phyloP scores from a whole-genome alignment of 2,888 invertebrate species.

The Apoda limacodes region DNA sequence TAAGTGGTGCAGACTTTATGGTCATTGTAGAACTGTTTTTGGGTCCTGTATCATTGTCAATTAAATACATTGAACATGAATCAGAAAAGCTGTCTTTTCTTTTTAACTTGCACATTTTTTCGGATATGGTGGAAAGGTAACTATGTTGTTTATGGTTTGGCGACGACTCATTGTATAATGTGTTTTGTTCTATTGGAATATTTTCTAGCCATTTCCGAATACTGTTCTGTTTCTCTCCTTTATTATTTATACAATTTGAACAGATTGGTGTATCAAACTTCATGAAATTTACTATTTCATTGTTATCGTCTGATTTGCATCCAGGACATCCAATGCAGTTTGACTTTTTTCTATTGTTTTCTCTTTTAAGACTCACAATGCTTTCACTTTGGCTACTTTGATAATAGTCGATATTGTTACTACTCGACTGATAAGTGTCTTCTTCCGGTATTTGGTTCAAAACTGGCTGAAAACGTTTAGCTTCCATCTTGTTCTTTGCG shows the following conservation, averaged over 20 bases:
- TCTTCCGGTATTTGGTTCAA: constrained; percentile 87
- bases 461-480: constrained; percentile 83
- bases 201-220: constrained; percentile 83
- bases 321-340: constrained; percentile 76
- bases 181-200: constrained; percentile 64
- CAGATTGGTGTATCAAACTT: constrained; percentile 60
- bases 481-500: constrained; percentile 88
- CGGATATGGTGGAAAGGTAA: constrained; percentile 30
- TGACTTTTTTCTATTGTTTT: constrained; percentile 70
- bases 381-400: constrained; percentile 68
- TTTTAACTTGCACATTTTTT: constrained; percentile 34
- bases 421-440: constrained; percentile 63
- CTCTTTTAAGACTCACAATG: constrained; percentile 69
- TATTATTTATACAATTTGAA: constrained; percentile 61
- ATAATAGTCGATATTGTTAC: constrained; percentile 58
- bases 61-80: constrained; percentile 31
- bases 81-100: constrained; percentile 53
- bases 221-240: constrained; percentile 79
- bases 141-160: constrained; percentile 31
- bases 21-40: constrained; percentile 45
- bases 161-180: constrained; percentile 34
- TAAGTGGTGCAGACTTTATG: constrained; percentile 54
- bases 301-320: constrained; percentile 52
- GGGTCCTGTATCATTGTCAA: constrained; percentile 33
- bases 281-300: constrained; percentile 43